Percentiles rank a stretch among this genome's conserved stretches.
Evolutionary conservation across 2,888 invertebrate species (phyloP).

Genomic region (Parnassius orleans): DNA sequence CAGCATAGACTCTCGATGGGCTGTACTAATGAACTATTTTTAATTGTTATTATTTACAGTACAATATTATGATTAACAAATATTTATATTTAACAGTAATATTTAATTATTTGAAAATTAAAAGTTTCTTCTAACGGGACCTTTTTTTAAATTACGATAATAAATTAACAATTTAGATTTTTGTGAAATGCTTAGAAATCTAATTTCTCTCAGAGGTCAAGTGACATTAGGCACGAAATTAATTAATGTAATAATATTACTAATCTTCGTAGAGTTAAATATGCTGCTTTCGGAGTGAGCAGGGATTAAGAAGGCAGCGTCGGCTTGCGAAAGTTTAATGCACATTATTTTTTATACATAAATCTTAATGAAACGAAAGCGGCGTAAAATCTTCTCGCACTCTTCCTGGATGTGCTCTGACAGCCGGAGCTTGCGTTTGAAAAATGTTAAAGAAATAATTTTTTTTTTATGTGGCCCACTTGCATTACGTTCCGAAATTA

Average conservation of each 20-base stretch:
- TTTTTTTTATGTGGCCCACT: background rate
- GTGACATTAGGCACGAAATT: conserved; percentile 7
- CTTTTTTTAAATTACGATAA: no score
- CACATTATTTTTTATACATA: conserved; percentile 48
- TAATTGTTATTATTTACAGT: no score
- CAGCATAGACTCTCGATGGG: no score
- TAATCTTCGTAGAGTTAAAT: conserved; percentile 26
- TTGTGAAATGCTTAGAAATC: background rate
- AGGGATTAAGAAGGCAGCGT: conserved; percentile 35
- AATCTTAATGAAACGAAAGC: conserved; percentile 45
- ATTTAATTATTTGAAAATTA: no score
- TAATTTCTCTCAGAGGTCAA: conserved; percentile 22
- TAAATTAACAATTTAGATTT: no score
- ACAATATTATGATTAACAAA: no score
- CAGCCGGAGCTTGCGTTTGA: background rate
- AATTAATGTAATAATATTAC: background rate
- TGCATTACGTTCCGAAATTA: no score
- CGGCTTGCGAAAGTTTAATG: conserved; percentile 42
- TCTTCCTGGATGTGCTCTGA: conserved; percentile 27
- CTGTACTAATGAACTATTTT: no score
- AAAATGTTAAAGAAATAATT: background rate
- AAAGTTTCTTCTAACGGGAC: no score
- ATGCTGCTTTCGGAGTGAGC: conserved; percentile 1
- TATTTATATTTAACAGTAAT: no score
- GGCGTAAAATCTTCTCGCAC: conserved; percentile 31